Evolutionary conservation across 2,888 invertebrate genomes (phyloP), one percentile per base, ranked within the genome.

Genomic region (Iselma pallidipennis): DNA sequence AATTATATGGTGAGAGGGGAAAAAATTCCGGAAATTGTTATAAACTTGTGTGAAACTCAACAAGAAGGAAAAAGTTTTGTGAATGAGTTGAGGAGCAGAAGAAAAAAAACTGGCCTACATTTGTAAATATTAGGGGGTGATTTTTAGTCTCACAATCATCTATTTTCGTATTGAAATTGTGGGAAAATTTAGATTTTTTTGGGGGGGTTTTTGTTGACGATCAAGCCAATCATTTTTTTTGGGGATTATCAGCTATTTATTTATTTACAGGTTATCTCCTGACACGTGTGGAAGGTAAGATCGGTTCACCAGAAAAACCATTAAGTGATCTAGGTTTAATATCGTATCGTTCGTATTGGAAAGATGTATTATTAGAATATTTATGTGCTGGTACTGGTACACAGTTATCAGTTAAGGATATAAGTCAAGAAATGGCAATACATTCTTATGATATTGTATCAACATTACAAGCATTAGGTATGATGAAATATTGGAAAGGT

Each of bases 291-390:
- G 99, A 99, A 83, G 94, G 93, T 65, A 98, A 98, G 85, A 94
- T 98, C 58, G 99, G 99, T n/a, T 98, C 98, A 1, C 99, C 99
- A 0, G 99, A 99, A 82, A 96, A 98, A 73, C 99, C 99, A 0
- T 85, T 99, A 37, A 98, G 98, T 51, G 98, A 99, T 83, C 87
- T 98, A 62, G 99, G 99, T 12, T 86, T 99, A 57, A 94, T 98
- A 77, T 96, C 97, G 16, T 99, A 99, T 84, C 88, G 98, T 26
- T 96, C 96, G 52, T 99, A 99, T 83, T 99, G 99, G 99, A 97
- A 97, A 81, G 96, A 97, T 81, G 96, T 96, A 0, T 84, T 99
- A 5, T 84, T 99, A 58, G 92, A 94, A 76, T 92, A 96, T 78
- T 85, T 99, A 59, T 95, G 95, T 79, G 92, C 92, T 58, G 91